Conservation (phyloP, 2,113 vertebrate species). For the Camelus bactrianus region DNA sequence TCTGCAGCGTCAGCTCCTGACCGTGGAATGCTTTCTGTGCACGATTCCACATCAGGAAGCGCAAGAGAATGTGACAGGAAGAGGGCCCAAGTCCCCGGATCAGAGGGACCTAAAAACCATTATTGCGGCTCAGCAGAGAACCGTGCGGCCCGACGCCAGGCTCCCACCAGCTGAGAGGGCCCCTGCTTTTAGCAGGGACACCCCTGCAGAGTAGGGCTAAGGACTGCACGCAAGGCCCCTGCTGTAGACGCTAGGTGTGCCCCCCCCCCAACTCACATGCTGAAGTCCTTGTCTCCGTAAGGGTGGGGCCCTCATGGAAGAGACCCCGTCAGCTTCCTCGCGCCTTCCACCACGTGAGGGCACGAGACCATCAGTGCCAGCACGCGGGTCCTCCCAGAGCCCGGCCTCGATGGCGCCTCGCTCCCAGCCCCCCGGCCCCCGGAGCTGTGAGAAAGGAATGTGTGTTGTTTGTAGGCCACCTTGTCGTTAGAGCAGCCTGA, state of each 20-base stretch:
- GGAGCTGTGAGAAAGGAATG: neutral
- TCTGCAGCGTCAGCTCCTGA: neutral
- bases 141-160: fast-evolving
- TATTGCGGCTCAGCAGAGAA: neutral
- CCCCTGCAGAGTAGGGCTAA: fast-evolving
- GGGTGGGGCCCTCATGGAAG: neutral
- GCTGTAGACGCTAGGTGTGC: neutral
- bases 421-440: neutral
- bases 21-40: neutral
- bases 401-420: neutral
- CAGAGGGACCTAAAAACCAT: neutral
- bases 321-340: neutral
- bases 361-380: neutral
- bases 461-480: neutral
- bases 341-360: too few species aligned
- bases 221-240: fast-evolving
- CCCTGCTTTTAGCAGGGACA: neutral
- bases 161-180: neutral
- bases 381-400: neutral
- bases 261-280: neutral
- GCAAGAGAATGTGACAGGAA: neutral
- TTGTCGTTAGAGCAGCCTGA: neutral
- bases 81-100: fast-evolving
- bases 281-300: neutral
- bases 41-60: neutral